Evolutionary conservation across 2,797 vertebrate species (phyloP).

Genomic region (Hippocampus kuda): DNA sequence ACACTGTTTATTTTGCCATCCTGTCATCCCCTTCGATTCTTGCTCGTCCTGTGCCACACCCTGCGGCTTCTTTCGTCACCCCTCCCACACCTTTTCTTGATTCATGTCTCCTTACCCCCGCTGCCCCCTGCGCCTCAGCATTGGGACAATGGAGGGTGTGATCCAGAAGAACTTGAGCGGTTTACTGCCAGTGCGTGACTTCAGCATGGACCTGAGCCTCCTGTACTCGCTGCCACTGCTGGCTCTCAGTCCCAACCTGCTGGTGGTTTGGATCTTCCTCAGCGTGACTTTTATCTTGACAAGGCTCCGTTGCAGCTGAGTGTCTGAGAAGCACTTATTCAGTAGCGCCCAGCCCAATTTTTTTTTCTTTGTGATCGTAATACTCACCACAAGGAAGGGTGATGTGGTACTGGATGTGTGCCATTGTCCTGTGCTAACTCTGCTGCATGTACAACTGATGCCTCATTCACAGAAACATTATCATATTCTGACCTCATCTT

Average conservation of each 20-base stretch:
- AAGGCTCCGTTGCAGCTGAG: slow-evolving; percentile 93
- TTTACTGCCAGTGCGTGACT: slow-evolving; percentile 92
- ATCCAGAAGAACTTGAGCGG: slow-evolving; percentile 99
- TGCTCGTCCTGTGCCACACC: neutral
- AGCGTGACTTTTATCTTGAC: slow-evolving; percentile 91
- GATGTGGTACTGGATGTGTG: neutral
- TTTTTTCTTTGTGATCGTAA: neutral
- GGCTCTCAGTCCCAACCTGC: slow-evolving; percentile 95
- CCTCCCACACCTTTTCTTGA: slow-evolving; percentile 54
- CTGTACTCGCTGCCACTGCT: slow-evolving; percentile 96
- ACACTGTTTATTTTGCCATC: neutral
- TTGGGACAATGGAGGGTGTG: slow-evolving; percentile 98
- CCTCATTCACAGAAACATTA: neutral
- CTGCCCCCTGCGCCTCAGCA: slow-evolving; percentile 72
- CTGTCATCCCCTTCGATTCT: neutral
- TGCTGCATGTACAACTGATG: slow-evolving; percentile 2
- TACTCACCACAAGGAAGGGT: neutral
- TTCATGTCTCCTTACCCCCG: slow-evolving; percentile 34
- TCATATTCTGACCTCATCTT: neutral
- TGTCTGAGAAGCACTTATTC: neutral
- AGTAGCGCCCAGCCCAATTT: neutral
- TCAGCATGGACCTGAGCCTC: slow-evolving; percentile 92
- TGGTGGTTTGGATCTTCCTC: slow-evolving; percentile 97
- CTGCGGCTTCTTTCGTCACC: neutral
- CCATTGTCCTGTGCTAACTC: neutral